Evolutionary conservation across 2,113 vertebrate genomes (phyloP).

Genomic region (Actinemys pallida): DNA sequence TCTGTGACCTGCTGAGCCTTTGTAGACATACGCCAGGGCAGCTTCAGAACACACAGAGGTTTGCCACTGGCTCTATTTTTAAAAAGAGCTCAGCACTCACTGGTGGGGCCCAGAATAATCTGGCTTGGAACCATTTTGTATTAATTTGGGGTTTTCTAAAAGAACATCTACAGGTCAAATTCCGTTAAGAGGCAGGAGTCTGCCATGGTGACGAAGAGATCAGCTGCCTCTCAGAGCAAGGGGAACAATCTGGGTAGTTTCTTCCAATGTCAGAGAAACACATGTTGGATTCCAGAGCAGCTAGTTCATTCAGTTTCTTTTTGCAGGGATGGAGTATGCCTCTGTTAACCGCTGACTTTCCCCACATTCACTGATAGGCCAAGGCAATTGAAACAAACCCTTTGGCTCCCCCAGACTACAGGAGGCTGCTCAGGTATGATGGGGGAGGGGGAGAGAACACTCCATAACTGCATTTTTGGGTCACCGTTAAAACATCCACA

Average conservation of each 20-base stretch:
- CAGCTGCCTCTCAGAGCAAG: accelerated
- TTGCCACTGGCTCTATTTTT: not conserved
- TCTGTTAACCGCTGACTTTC: not conserved
- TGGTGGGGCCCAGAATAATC: not conserved
- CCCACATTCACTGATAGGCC: not conserved
- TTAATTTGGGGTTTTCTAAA: not conserved
- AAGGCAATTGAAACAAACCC: not conserved
- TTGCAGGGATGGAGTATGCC: not conserved
- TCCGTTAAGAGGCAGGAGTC: accelerated
- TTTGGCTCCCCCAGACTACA: too few species aligned
- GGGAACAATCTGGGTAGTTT: not conserved
- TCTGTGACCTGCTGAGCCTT: not conserved
- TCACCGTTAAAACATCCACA: not conserved
- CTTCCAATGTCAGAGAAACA: not conserved
- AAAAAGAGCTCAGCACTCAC: not conserved
- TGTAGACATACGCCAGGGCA: not conserved
- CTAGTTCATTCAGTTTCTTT: not conserved
- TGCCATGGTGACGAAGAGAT: accelerated
- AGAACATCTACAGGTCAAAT: not conserved
- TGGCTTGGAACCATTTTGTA: not conserved
- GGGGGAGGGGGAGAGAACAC: not conserved
- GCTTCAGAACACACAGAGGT: not conserved
- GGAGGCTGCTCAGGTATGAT: not conserved
- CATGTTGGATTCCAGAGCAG: not conserved
- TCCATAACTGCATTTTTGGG: not conserved